Evolutionary conservation across 2,888 invertebrate species (phyloP).

Genomic region (Clostera curtula): DNA sequence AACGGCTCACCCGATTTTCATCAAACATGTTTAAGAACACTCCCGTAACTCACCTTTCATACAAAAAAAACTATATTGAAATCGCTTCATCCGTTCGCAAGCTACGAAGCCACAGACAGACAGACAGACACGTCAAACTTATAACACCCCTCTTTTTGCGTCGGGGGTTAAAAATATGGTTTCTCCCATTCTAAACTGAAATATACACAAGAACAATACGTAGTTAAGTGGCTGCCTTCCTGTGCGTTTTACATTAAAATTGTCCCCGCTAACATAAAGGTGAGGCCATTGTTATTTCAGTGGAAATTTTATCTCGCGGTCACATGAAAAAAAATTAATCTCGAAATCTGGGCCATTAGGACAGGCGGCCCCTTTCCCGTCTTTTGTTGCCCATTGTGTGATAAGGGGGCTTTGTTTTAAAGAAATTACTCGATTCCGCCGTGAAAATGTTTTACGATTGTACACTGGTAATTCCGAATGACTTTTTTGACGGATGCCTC

Average conservation of each 20-base stretch:
- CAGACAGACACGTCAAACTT: too few species aligned
- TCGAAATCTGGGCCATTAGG: conserved; percentile 34
- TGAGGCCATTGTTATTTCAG: conserved; percentile 21
- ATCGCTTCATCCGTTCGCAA: too few species aligned
- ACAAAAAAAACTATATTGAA: too few species aligned
- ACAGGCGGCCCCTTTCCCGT: conserved; percentile 25
- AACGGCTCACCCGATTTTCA: too few species aligned
- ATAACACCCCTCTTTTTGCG: too few species aligned
- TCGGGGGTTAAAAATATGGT: too few species aligned
- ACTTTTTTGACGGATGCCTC: too few species aligned
- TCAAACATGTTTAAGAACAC: too few species aligned
- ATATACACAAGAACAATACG: conserved; percentile 14
- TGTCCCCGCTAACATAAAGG: conserved; percentile 19
- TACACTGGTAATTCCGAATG: conserved; percentile 8
- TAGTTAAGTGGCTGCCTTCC: conserved; percentile 15
- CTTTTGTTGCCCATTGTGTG: conserved; percentile 36
- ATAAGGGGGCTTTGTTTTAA: conserved; percentile 39
- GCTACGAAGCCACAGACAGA: too few species aligned
- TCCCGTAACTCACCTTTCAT: too few species aligned
- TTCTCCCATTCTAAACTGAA: too few species aligned
- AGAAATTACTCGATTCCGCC: conserved; percentile 26
- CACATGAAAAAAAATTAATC: conserved; percentile 35
- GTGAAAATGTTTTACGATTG: conserved; percentile 24
- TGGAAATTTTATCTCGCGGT: conserved; percentile 27
- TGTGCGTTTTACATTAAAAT: conserved; percentile 18